Evolutionary conservation across 2,113 vertebrate genomes (phyloP).

Genomic region (Carollia perspicillata): DNA sequence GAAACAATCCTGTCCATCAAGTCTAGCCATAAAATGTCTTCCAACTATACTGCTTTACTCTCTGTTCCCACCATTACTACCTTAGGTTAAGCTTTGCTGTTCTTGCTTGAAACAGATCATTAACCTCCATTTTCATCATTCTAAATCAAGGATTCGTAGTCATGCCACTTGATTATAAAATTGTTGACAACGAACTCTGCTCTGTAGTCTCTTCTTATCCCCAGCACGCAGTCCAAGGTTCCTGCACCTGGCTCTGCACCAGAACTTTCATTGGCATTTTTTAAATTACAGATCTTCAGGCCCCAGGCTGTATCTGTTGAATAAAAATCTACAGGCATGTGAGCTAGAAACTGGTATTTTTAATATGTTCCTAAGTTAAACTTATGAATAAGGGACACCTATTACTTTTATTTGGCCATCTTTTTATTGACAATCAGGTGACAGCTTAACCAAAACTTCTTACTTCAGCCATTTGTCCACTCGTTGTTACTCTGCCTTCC

Average conservation of each 20-base stretch:
- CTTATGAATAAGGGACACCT: background rate
- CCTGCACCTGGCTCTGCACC: background rate
- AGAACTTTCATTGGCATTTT: background rate
- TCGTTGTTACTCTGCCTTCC: background rate
- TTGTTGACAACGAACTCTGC: background rate
- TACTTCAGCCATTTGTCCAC: background rate
- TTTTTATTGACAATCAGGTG: background rate
- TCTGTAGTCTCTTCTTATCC: background rate
- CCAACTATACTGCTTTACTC: background rate
- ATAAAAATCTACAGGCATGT: background rate
- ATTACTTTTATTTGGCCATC: background rate
- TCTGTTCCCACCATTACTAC: background rate
- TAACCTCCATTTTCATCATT: background rate
- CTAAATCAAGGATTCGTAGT: background rate
- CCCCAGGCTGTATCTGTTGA: background rate
- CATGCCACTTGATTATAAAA: background rate
- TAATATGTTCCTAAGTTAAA: constrained; percentile 1
- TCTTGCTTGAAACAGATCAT: background rate
- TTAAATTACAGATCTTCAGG: background rate
- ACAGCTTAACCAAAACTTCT: background rate
- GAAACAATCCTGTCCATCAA: background rate
- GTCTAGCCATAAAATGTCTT: background rate
- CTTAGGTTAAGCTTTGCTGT: background rate
- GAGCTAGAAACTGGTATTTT: background rate
- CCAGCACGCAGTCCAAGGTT: background rate